A percentile compares a stretch with the other conserved stretches of the same genome.
These are phyloP conservation scores for Salminus brasiliensis DNA, from an alignment of 2,113 vertebrate species.

Conservation along the genomic window DNA sequence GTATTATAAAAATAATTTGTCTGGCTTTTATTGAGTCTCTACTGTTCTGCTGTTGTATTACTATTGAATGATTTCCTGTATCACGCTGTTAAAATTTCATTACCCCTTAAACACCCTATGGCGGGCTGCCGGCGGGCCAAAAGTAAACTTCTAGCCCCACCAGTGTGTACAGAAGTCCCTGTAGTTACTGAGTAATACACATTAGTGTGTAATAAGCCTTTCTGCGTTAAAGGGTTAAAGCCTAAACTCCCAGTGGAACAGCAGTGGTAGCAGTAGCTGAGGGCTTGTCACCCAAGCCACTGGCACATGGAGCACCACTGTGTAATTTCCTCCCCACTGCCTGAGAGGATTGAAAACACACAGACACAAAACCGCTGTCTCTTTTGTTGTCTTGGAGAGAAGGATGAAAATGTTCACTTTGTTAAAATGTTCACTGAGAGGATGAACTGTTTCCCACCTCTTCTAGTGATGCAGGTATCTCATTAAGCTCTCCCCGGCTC, in stretches of 20 bases:
- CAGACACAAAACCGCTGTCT: not conserved
- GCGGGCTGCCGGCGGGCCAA: no score
- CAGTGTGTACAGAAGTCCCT: no score
- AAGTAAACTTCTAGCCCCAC: no score
- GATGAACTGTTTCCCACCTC: not conserved
- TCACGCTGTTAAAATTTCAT: not conserved
- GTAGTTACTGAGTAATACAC: no score
- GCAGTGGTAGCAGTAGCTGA: not conserved
- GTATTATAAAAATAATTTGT: no score
- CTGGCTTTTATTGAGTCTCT: not conserved
- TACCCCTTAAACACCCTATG: no score
- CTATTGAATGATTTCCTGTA: not conserved
- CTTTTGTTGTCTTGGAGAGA: not conserved
- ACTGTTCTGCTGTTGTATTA: not conserved
- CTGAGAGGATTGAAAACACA: conserved; percentile 7
- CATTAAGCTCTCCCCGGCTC: not conserved
- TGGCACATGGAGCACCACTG: not conserved
- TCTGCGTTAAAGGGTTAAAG: no score
- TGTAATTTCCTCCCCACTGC: conserved; percentile 1
- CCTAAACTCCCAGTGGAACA: not conserved
- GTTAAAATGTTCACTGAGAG: not conserved
- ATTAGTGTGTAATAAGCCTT: no score
- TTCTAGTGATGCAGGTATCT: not conserved
- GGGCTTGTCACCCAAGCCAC: not conserved
- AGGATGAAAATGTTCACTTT: not conserved